Conservation (phyloP, 2,113 vertebrate genomes). For the Serinus canaria region DNA sequence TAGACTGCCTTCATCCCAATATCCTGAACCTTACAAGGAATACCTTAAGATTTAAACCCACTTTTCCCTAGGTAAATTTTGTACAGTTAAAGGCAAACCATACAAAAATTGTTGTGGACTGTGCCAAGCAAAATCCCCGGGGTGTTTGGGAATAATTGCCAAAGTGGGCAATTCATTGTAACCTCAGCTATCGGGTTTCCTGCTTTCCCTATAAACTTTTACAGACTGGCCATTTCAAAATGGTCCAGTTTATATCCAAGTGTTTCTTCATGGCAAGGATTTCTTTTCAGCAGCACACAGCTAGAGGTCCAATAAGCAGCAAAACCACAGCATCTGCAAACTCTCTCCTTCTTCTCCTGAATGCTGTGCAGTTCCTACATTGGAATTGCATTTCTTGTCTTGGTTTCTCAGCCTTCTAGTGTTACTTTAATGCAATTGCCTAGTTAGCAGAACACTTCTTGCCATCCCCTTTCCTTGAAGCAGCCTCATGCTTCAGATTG, state of each 20-base stretch:
- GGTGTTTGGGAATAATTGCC: not conserved
- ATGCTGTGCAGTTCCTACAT: not conserved
- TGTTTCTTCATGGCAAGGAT: not conserved
- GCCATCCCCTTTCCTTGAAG: not conserved
- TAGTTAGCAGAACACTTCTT: not conserved
- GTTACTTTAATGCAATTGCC: not conserved
- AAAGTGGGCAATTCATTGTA: not conserved
- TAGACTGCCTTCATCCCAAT: not conserved
- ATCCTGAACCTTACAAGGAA: not conserved
- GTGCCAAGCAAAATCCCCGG: not conserved
- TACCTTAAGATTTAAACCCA: not conserved
- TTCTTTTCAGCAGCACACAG: not conserved
- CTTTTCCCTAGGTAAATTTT: not conserved
- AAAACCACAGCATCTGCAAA: not conserved
- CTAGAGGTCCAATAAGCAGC: not conserved
- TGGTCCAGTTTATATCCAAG: not conserved
- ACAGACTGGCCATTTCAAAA: not conserved
- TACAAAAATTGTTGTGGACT: not conserved
- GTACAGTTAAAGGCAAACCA: not conserved
- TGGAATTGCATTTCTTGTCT: not conserved
- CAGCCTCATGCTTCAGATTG: not conserved
- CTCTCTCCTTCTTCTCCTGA: not conserved
- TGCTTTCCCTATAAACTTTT: not conserved
- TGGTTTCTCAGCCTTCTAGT: slow-evolving; percentile 9
- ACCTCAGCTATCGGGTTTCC: not conserved